Conservation (phyloP, 2,888 invertebrate species). For the Microchrysa polita region DNA sequence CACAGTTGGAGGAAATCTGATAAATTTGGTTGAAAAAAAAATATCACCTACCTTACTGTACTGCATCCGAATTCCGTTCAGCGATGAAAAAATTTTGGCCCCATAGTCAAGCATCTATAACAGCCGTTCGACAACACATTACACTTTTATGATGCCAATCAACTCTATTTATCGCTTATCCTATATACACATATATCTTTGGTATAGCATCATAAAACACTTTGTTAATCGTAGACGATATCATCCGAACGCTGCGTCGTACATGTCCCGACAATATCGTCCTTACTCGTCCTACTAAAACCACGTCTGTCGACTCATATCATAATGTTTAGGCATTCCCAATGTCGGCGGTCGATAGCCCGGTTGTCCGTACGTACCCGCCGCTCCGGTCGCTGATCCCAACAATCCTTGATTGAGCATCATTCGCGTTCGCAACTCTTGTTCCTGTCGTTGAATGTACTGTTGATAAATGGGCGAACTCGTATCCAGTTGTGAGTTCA, state of each 20-base stretch:
- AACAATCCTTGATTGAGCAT: conserved; percentile 64
- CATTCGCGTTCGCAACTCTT: conserved; percentile 71
- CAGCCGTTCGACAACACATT: no score
- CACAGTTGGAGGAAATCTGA: no score
- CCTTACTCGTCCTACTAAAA: conserved; percentile 63
- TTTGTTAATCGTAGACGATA: conserved; percentile 16
- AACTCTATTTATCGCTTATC: not conserved
- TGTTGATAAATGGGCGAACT: conserved; percentile 78
- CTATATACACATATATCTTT: conserved; percentile 19
- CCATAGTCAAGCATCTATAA: no score
- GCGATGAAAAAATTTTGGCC: no score
- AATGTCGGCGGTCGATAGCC: conserved; percentile 69
- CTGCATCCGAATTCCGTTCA: no score
- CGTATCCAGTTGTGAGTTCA: conserved; percentile 69
- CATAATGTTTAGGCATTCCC: conserved; percentile 78
- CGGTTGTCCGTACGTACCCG: conserved; percentile 71
- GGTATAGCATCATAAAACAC: conserved; percentile 1
- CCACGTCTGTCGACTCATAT: conserved; percentile 75
- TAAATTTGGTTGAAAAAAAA: no score
- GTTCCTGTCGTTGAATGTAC: conserved; percentile 73
- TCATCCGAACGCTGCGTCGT: not conserved
- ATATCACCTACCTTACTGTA: no score
- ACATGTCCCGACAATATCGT: not conserved
- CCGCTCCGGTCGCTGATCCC: conserved; percentile 58
- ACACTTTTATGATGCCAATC: not conserved